Evolutionary conservation across 2,797 vertebrate genomes (phyloP), one percentile per base, ranked within the genome.

Genomic region (Intellagama lesueurii): DNA sequence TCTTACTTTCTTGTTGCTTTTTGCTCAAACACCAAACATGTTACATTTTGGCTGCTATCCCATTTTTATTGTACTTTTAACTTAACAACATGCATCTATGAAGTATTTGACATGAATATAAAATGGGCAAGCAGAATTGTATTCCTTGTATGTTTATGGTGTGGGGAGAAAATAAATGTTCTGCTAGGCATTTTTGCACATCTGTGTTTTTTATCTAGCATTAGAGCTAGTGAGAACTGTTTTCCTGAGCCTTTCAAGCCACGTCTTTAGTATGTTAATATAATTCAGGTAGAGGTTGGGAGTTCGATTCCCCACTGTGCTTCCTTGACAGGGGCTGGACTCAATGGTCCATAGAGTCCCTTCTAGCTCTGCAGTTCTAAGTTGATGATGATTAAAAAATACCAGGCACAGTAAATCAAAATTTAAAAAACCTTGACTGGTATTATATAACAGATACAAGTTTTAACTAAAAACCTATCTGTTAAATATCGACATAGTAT

Each of bases 171-270:
- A 5, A 49, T 30, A 28, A 47, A 26, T 79, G 28, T 87, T 66
- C n/a, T 87, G 92, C 40, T 87, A 70, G 91, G 80, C 5, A 87
- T 92, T 90, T 92, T 94, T 91, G 47, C 75, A 68, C 89, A 89
- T 88, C 24, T 2, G 76, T 77, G 86, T 14, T 83, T 88, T 75
- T 90, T 30, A 11, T 32, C 7, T 5, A 12, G 11, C 1, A 17
- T 32, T 73, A 73, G 12, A n/a, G 11, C 32, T 17, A 73, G 17
- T 73, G 9, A 72, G n/a, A 72, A n/a, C 70, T 56, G 11, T 56
- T 56, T 56, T 56, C 52, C 52, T 56, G 52, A 56, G 14, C 14
- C 52, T 72, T 72, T n/a, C 30, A 32, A 72, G n/a, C n/a, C 30
- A n/a, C 16, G 3, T 72, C 14, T n/a, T n/a, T 72, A 16, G 44